Evolutionary conservation across 1,140 invertebrate species (phyloP), one percentile per base, ranked within the genome.

Genomic region (Dendroctonus ponderosae): DNA sequence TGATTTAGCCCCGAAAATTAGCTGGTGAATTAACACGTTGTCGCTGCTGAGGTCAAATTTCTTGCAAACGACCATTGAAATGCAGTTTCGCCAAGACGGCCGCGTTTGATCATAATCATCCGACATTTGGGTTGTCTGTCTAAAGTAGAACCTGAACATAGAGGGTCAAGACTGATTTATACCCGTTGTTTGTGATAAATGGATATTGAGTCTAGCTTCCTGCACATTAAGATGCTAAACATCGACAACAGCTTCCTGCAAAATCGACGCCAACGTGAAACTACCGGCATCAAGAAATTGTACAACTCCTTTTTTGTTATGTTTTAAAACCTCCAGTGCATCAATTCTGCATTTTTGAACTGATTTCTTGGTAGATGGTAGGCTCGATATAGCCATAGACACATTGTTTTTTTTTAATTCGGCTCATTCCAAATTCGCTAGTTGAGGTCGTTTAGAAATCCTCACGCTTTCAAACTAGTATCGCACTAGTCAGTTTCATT

Each of bases 281-380:
- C 88, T 42, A 91, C 89, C 37, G 89, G 89, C 48, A 90, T 91
- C 72, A 91, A 91, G 80, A 91, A 91, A 81, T 80, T 91, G 77
- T 91, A 91, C 80, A 91, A 91, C 80, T 91, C 89, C 57, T 91
- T 91, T 81, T 91, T 91, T 78, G 89, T 91, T 58, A 86, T 91
- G 80, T 91, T 91, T 81, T 91, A 91, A 82, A 76, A 72, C 41
- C 26, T 59, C 14, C 59, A 50, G 26, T 26, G 26, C 26, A 26
- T 26, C 26, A 26, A 26, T 26, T 26, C 26, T 26, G 26, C 14
- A 7, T 6, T n/a, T 42, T 60, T 60, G 15, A 49, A 48, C 43
- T 60, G 12, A 38, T 59, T 38, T 26, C 26, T 26, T 26, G 26
- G 26, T 26, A 26, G 26, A 26, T 26, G 26, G 26, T 26, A 26